Conservation (phyloP, 2,888 invertebrate genomes). For the Drosophila ustulata region DNA sequence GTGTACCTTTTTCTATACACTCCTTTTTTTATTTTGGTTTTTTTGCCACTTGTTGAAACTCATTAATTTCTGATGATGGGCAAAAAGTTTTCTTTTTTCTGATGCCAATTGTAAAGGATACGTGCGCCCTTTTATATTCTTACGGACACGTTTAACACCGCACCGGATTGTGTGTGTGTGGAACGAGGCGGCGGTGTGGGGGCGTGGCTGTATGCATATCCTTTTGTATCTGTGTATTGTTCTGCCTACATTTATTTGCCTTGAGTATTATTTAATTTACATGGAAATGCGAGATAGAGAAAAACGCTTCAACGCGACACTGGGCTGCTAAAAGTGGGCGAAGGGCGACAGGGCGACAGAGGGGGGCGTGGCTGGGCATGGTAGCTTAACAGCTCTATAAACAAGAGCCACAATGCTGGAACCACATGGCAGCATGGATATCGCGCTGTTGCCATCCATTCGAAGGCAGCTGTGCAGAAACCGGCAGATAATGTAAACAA, state of each 20-base stretch:
- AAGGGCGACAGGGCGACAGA: not conserved
- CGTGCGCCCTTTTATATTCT: constrained; percentile 25
- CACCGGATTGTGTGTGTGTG: not conserved
- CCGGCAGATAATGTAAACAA: constrained; percentile 60
- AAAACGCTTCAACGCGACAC: constrained; percentile 7
- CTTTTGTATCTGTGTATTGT: not conserved
- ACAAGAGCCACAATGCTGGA: constrained; percentile 30
- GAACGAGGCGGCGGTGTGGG: not conserved
- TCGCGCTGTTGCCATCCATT: constrained; percentile 37
- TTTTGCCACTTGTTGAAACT: constrained; percentile 56
- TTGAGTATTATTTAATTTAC: constrained; percentile 39
- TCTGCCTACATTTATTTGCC: constrained; percentile 7
- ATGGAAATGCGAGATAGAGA: constrained; percentile 30
- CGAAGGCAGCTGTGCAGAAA: constrained; percentile 62
- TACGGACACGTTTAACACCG: constrained; percentile 13
- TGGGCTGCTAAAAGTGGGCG: not conserved
- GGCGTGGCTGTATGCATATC: not conserved
- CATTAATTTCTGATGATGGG: constrained; percentile 57
- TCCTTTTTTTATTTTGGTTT: constrained; percentile 10
- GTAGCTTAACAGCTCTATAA: constrained; percentile 42
- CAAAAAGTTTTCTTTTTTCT: constrained; percentile 13
- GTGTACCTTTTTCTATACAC: constrained; percentile 3
- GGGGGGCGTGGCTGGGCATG: constrained; percentile 2
- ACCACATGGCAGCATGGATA: constrained; percentile 18
- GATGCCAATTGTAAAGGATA: constrained; percentile 27